Evolutionary conservation across 2,113 vertebrate species (phyloP), one percentile per base, ranked within the genome.

Genomic region (Pluvialis apricaria): DNA sequence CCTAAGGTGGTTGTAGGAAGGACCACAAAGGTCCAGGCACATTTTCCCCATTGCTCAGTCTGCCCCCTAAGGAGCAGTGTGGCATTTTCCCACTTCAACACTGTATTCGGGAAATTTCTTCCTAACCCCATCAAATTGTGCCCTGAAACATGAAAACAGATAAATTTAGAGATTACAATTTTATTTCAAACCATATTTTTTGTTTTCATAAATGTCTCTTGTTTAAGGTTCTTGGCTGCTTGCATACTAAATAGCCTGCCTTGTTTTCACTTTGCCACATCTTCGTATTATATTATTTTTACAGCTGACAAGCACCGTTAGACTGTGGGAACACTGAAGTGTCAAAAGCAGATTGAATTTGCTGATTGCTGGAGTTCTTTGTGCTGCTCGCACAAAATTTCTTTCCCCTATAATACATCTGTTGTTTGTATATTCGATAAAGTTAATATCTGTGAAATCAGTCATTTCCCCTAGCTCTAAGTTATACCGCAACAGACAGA

Each of bases 361-460:
- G 96, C 96, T 95, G 93, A 96, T 97, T 94, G 69, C 94, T 77
- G 54, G 51, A 89, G 94, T 97, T 97, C 97, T 97, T 97, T 97
- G 96, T 96, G 93, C 94, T 94, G 88, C 81, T 97, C 44, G 45
- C 82, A 82, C 87, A 93, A 84, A 97, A 97, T 95, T 96, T 92
- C 96, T 94, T 97, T 97, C 90, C 80, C 90, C 69, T 92, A 93
- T 96, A 96, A 97, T 96, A 96, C 95, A 94, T 97, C 94, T 57
- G 26, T 96, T 97, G 29, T 97, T 97, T 98, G 97, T 98, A 90
- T 97, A 97, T 97, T 97, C 8, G 38, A 94, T 97, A 96, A 98
- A 97, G 96, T 96, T 97, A 97, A 80, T 98, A 98, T 98, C 98
- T 97, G 94, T 96, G 94, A 97, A 98, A 98, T 98, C 97, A 98